Evolutionary conservation across 2,113 vertebrate genomes (phyloP).

Genomic region (Romanogobio albipinnatus): DNA sequence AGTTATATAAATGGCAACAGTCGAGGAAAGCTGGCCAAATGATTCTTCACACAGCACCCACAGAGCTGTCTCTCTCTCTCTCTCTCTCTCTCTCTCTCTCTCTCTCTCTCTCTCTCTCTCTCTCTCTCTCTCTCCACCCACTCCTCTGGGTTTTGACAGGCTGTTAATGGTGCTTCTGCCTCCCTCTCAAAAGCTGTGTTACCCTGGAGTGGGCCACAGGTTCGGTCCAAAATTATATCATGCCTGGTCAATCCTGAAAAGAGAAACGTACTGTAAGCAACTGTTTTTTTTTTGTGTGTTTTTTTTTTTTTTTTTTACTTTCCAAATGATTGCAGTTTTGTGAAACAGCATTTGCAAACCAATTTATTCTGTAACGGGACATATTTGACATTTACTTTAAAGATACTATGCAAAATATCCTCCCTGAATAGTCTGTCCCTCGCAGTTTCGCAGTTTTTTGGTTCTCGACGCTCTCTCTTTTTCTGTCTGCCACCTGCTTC

Average conservation of each 20-base stretch:
- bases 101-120: conserved; percentile 7
- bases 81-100: neutral
- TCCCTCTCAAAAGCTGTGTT: conserved; percentile 58
- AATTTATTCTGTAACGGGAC: neutral
- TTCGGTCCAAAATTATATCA: conserved; percentile 35
- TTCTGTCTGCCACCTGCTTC: neutral
- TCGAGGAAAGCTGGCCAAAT: conserved; percentile 28
- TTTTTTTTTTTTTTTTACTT: neutral
- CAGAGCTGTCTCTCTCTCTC: neutral
- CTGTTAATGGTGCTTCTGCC: conserved; percentile 43
- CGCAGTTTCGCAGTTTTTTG: neutral
- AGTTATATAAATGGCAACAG: conserved; percentile 39
- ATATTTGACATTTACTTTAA: neutral
- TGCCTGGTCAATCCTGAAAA: conserved; percentile 6
- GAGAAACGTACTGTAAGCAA: neutral
- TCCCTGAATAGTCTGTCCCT: neutral
- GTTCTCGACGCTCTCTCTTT: neutral
- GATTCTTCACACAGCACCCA: conserved; percentile 46
- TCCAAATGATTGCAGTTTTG: neutral
- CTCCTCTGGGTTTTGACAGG: conserved; percentile 39
- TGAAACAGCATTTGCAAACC: neutral
- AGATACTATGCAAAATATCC: neutral
- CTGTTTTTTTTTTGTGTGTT: neutral
- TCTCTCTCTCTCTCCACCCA: conserved; percentile 32
- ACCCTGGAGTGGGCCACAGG: conserved; percentile 33